phyloP scores from a whole-genome alignment of 1,140 invertebrate species.

The Patella vulgata region DNA sequence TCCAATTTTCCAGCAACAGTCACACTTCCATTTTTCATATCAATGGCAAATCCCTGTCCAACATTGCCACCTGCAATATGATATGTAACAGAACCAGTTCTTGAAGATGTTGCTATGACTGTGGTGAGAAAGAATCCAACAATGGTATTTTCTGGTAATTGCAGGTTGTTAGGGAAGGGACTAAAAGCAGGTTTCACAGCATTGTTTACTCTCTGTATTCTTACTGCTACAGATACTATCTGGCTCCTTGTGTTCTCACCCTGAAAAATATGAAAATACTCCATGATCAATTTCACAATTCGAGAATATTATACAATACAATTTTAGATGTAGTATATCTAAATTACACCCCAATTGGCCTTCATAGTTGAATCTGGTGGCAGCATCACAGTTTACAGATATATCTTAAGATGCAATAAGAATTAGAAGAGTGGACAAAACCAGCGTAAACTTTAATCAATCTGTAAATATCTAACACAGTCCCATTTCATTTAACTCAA shows the following conservation, averaged over 20 bases:
- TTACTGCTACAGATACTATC: conserved; percentile 37
- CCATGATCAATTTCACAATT: no score
- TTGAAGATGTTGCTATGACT: conserved; percentile 70
- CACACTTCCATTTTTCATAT: conserved; percentile 76
- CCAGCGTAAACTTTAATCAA: no score
- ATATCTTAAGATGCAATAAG: no score
- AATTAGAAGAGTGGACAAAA: no score
- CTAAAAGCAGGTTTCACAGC: conserved; percentile 35
- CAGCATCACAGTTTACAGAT: no score
- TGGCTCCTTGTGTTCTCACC: conserved; percentile 32
- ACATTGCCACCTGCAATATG: conserved; percentile 92
- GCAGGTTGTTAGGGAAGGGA: conserved; percentile 21
- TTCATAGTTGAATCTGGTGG: no score
- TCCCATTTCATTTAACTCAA: no score
- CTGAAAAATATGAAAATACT: conserved; percentile 29
- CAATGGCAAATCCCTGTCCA: conserved; percentile 83
- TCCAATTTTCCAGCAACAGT: conserved; percentile 84
- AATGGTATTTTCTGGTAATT: conserved; percentile 37
- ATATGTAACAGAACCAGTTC: conserved; percentile 74
- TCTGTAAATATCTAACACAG: no score
- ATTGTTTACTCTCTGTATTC: conserved; percentile 14
- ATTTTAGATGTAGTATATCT: no score
- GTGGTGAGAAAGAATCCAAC: conserved; percentile 63
- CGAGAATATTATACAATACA: no score
- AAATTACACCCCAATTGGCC: no score